Evolutionary conservation across 1,140 invertebrate species (phyloP).

Genomic region (Hycleus cichorii): DNA sequence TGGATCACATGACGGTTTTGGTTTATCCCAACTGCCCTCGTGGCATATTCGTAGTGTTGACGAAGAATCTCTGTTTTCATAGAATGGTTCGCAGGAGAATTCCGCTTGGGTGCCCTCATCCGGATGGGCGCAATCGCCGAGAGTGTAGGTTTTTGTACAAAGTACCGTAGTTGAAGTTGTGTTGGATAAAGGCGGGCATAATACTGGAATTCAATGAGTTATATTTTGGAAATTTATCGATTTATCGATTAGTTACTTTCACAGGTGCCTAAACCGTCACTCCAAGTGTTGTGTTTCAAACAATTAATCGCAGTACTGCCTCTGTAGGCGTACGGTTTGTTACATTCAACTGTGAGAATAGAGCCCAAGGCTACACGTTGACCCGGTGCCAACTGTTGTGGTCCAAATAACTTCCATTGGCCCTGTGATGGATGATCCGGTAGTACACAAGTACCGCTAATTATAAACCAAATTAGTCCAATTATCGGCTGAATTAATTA

Average conservation of each 20-base stretch:
- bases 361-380: neutral
- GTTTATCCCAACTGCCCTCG: neutral
- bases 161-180: neutral
- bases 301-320: neutral
- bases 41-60: neutral
- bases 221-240: neutral
- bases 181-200: neutral
- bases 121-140: neutral
- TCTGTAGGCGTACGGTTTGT: neutral
- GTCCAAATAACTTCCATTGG: constrained; percentile 12
- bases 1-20: neutral
- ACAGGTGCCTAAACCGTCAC: neutral
- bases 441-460: constrained; percentile 12
- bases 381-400: neutral
- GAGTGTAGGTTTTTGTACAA: neutral
- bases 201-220: neutral
- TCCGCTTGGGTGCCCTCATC: constrained; percentile 2
- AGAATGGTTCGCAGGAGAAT: constrained; percentile 2
- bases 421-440: constrained; percentile 21
- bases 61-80: neutral
- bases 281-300: neutral
- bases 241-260: neutral
- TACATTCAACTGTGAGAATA: neutral
- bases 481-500: constrained; percentile 25
- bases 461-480: constrained; percentile 31